Conservation (phyloP, 2,113 vertebrate species). For the Dromas ardeola region DNA sequence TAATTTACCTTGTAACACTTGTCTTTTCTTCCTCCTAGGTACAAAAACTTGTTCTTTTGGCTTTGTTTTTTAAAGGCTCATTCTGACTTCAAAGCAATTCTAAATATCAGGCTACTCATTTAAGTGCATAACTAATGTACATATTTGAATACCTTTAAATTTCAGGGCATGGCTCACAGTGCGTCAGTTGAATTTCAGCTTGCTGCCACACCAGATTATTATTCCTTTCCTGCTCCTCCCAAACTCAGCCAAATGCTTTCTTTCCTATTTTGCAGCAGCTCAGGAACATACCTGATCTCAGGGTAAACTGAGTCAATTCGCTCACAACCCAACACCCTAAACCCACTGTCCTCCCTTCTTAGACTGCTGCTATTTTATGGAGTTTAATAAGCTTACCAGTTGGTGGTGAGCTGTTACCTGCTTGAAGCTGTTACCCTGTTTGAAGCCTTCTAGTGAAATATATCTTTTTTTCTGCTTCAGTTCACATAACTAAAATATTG, state of each 20-base stretch:
- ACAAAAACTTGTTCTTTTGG: neutral
- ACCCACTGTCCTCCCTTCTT: neutral
- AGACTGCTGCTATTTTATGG: neutral
- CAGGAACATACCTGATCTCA: neutral
- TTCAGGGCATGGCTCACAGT: neutral
- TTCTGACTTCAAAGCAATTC: slow-evolving; percentile 36
- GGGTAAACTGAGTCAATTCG: neutral
- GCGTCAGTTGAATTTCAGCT: neutral
- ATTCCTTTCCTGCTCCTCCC: slow-evolving; percentile 8
- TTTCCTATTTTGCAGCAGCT: neutral
- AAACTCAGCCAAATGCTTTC: neutral
- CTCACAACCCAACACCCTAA: neutral
- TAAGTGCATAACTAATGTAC: neutral
- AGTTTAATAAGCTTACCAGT: neutral
- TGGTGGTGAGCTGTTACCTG: neutral
- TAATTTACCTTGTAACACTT: neutral
- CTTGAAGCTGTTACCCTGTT: neutral
- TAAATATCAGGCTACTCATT: neutral
- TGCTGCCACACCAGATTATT: neutral
- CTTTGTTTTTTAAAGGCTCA: neutral
- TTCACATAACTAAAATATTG: neutral
- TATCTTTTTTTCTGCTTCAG: neutral
- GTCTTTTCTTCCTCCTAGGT: neutral
- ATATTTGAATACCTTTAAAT: slow-evolving; percentile 24
- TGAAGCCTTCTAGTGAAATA: neutral